Conservation (phyloP, 1,140 invertebrate genomes). For the Pogonognathellus flavescens region DNA sequence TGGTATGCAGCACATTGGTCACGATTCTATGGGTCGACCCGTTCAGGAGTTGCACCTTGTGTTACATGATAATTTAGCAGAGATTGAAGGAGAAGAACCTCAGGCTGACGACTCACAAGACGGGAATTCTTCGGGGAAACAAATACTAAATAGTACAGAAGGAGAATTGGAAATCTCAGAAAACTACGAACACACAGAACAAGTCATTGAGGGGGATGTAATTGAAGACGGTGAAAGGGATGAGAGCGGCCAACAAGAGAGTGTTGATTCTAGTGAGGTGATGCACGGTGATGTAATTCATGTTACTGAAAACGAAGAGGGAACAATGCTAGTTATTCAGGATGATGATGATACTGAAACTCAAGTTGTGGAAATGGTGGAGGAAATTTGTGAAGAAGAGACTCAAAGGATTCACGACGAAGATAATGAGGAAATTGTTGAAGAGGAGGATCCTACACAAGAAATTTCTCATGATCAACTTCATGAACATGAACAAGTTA, state of each 20-base stretch:
- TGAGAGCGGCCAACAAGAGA: background rate
- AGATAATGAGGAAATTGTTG: background rate
- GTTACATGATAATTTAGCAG: conserved; percentile 30
- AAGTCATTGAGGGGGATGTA: conserved; percentile 23
- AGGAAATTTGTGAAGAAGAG: conserved; percentile 51
- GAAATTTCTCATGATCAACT: conserved; percentile 15
- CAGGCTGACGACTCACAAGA: background rate
- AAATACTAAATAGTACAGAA: background rate
- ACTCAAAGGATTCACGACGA: conserved; percentile 42
- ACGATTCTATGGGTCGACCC: conserved; percentile 53
- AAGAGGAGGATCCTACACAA: too few relatives aligned
- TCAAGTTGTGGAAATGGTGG: conserved; percentile 43
- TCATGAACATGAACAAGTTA: conserved; percentile 42
- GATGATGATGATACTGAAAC: conserved; percentile 23
- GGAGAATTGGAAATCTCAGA: conserved; percentile 27
- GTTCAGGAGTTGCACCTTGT: conserved; percentile 62
- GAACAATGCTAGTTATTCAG: conserved; percentile 46
- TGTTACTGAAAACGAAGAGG: conserved; percentile 5
- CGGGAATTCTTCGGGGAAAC: background rate
- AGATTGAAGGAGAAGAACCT: conserved; percentile 19
- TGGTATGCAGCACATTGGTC: conserved; percentile 13
- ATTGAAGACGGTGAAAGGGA: conserved; percentile 6
- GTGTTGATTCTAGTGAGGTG: conserved; percentile 1
- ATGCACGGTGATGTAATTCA: conserved; percentile 3
- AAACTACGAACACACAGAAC: conserved; percentile 23